A percentile compares a stretch with the other conserved stretches of the same genome.
Conservation (phyloP, 2,113 vertebrate species). For the Camelus dromedarius region DNA sequence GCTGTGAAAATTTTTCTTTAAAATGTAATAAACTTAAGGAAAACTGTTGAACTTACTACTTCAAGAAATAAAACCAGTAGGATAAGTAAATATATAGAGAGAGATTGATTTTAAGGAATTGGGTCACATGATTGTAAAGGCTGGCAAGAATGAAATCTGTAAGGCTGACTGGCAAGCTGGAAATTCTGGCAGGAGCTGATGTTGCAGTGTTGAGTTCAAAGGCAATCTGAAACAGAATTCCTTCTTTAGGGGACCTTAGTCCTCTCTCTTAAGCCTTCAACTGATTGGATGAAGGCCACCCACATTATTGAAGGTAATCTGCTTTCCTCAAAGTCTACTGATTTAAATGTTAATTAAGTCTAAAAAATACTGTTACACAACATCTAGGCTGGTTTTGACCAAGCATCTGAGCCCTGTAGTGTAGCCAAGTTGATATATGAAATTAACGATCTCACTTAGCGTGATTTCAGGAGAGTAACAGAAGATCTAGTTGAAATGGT, state of each 20-base stretch:
- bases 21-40: slow-evolving; percentile 1
- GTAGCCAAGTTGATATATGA: not conserved
- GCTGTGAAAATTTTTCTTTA: not conserved
- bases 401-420: not conserved
- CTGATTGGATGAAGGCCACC: not conserved
- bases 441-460: not conserved
- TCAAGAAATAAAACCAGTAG: not conserved
- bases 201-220: not conserved
- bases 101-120: slow-evolving; percentile 39
- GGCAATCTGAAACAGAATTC: not conserved
- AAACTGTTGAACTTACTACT: not conserved
- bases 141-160: slow-evolving; percentile 13
- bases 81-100: not conserved
- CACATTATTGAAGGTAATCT: not conserved
- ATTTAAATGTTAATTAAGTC: not conserved
- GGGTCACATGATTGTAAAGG: not conserved
- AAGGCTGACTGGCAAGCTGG: not conserved
- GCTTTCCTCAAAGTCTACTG: not conserved
- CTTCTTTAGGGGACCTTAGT: not conserved
- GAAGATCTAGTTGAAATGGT: not conserved
- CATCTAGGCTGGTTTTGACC: not conserved
- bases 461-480: not conserved
- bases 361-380: not conserved
- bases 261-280: not conserved
- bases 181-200: not conserved